A percentile compares a stretch with the other conserved stretches of the same genome.
Conservation (phyloP, 1,140 invertebrate species). For the Drosophila grimshawi region DNA sequence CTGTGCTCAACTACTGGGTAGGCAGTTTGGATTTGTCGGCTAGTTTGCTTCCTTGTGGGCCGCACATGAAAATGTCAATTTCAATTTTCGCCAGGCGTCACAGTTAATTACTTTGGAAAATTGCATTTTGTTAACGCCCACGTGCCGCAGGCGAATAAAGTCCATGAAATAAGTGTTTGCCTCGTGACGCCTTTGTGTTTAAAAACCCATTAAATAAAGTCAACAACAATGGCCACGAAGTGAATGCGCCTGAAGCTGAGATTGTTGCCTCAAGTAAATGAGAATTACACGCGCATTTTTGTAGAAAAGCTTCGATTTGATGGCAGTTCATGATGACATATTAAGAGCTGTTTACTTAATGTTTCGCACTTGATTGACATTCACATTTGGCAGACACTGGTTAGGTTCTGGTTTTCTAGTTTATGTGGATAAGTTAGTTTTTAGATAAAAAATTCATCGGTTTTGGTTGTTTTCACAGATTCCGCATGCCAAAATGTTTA, state of each 20-base stretch:
- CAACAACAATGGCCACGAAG: neutral
- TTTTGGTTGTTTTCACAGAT: conserved; percentile 5
- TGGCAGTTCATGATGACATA: too few relatives aligned
- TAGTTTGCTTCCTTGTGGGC: conserved; percentile 65
- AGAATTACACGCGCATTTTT: neutral
- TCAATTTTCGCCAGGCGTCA: conserved; percentile 70
- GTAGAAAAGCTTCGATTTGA: neutral
- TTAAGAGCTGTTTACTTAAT: too few relatives aligned
- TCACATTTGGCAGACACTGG: neutral
- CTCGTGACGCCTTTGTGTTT: conserved; percentile 60
- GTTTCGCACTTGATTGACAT: neutral
- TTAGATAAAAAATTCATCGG: neutral
- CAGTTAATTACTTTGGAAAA: conserved; percentile 73
- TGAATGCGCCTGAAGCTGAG: neutral
- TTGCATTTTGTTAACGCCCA: conserved; percentile 68
- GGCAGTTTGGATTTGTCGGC: neutral
- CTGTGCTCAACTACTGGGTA: conserved; percentile 1
- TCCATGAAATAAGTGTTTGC: neutral
- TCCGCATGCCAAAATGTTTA: conserved; percentile 11
- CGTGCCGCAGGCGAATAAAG: conserved; percentile 17
- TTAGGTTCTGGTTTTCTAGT: neutral
- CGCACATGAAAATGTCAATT: conserved; percentile 69
- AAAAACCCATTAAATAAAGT: conserved; percentile 27
- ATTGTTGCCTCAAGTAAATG: neutral
- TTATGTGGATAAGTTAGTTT: neutral